These are phyloP conservation scores for Eublepharis macularius DNA, from an alignment of 2,113 vertebrate species.

Conservation along the genomic window DNA sequence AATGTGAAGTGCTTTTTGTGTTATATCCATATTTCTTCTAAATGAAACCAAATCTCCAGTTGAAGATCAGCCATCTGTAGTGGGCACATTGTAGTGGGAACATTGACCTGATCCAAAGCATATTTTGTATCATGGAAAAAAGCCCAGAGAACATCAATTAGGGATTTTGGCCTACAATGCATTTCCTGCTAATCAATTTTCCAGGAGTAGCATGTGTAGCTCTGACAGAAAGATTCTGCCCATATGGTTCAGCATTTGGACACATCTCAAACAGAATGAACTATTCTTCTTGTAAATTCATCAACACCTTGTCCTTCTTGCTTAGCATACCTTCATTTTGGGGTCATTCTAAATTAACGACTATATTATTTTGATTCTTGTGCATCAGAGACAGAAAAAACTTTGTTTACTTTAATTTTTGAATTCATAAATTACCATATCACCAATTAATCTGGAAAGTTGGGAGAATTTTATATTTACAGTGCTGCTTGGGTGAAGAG, in stretches of 20 bases:
- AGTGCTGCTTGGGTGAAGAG: too few species aligned
- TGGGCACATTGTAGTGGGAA: not conserved
- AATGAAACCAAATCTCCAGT: constrained; percentile 4
- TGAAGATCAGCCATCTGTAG: constrained; percentile 41
- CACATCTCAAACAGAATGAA: constrained; percentile 10
- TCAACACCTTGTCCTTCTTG: not conserved
- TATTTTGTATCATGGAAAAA: constrained; percentile 23
- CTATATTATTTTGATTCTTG: too few species aligned
- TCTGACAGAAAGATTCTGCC: constrained; percentile 40
- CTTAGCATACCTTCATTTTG: not conserved
- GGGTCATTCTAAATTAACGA: too few species aligned
- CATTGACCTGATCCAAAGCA: constrained; percentile 28
- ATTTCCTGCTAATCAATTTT: constrained; percentile 51
- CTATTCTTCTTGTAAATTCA: constrained; percentile 23
- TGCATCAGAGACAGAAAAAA: too few species aligned
- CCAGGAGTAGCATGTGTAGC: constrained; percentile 33
- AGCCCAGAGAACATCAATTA: constrained; percentile 18
- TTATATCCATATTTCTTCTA: not conserved
- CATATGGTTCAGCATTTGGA: constrained; percentile 40
- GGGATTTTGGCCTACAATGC: constrained; percentile 13
- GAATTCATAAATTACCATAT: too few species aligned
- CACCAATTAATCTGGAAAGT: too few species aligned
- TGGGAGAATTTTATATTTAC: too few species aligned
- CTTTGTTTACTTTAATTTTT: too few species aligned
- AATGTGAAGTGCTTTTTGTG: not conserved